Evolutionary conservation across 2,888 invertebrate species (phyloP).

Genomic region (Frankliniella intonsa): DNA sequence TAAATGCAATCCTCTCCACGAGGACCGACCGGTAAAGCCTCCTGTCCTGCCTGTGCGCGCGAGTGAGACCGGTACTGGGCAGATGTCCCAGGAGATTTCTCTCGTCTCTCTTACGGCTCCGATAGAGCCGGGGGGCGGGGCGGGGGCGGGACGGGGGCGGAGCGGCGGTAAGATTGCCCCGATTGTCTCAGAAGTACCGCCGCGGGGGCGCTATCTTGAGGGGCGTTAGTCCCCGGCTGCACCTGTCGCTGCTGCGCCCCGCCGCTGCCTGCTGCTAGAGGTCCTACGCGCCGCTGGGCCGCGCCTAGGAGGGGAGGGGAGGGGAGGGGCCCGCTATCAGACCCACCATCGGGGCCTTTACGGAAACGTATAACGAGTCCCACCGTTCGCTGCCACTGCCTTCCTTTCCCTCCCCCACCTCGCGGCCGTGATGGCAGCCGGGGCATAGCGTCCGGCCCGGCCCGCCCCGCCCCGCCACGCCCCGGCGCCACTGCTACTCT

Average conservation of each 20-base stretch:
- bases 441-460: too few relatives aligned
- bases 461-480: too few relatives aligned
- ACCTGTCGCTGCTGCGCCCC: neutral
- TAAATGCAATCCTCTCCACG: too few relatives aligned
- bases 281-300: neutral
- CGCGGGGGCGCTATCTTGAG: neutral
- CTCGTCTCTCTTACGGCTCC: too few relatives aligned
- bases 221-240: neutral
- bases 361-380: conserved; percentile 13
- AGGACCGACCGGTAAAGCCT: too few relatives aligned
- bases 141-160: neutral
- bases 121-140: neutral
- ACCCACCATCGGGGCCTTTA: conserved; percentile 7
- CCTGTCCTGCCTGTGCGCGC: too few relatives aligned
- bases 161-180: too few relatives aligned
- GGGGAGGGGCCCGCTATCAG: neutral
- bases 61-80: too few relatives aligned
- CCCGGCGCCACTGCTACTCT: neutral
- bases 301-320: neutral
- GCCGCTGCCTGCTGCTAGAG: neutral
- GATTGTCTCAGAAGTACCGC: too few relatives aligned
- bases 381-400: neutral
- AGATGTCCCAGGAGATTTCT: too few relatives aligned
- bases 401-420: neutral
- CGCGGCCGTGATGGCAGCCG: too few relatives aligned